Base-by-base conservation (phyloP, 2,888 invertebrate species). In the Saturnia japonica region DNA sequence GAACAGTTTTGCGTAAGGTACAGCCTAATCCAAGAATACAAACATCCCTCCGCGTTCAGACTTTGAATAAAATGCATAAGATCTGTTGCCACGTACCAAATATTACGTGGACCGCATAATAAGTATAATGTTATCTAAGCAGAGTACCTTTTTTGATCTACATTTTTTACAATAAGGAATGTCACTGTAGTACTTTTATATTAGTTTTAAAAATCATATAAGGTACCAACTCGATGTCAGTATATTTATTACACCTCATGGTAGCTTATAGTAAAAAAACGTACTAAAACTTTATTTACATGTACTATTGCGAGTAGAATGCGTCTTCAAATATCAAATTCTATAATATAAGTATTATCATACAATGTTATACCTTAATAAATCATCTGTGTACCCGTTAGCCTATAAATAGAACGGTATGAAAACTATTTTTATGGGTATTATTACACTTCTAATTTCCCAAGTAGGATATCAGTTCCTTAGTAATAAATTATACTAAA, bases 11-110 rank as follows among this genome's bases (percentile, higher is more conserved):
- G 76, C 76, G 78, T 76, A 72, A 76, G 80, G 78, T 77, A 81
- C 73, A 72, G 75, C 77, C 77, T 85, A 85, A 88, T 85, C 87
- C 82, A 71, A 78, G 79, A 84, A 84, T 86, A 84, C 80, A 80
- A 80, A 77, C 72, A 79, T 80, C 78, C 76, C 78, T 78, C 77
- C 80, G 78, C 73, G 71, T 81, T 80, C 78, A 79, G 78, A 77
- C 75, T 76, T 74, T 72, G 76, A 79, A 80, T 74, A 79, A 79
- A 80, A 81, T 78, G 76, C 77, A 82, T 76, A 80, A 75, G 76
- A 78, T 80, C 82, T 82, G 82, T 82, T 80, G 78, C 74, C 76
- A 77, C 80, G 80, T 80, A 81, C 75, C 76, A 77, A 79, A 77
- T 72, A 64, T 70, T 73, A 75, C 83, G 82, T 78, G 81, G 67